Percentiles rank a stretch among this genome's conserved stretches.
Conservation (phyloP, 2,888 invertebrate genomes). For the Mimumesa dahlbomi region DNA sequence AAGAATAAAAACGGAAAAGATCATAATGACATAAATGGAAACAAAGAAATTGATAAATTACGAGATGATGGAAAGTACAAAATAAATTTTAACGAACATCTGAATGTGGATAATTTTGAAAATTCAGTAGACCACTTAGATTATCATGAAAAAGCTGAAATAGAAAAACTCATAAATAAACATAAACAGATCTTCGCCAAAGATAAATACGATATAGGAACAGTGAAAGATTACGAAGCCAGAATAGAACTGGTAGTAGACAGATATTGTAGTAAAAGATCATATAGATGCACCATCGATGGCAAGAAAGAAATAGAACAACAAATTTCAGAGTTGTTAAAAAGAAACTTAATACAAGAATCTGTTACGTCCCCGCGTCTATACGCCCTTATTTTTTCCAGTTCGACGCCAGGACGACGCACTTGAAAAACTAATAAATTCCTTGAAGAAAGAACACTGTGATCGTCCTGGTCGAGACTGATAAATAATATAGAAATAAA, state of each 20-base stretch:
- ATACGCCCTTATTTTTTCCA: too few species aligned
- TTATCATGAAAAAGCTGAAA: not conserved
- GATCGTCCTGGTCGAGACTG: too few species aligned
- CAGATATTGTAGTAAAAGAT: too few species aligned
- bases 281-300: not conserved
- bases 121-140: not conserved
- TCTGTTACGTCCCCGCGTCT: too few species aligned
- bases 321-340: conserved; percentile 17
- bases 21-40: conserved; percentile 43
- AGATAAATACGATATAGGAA: conserved; percentile 54
- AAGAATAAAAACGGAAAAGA: conserved; percentile 2
- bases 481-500: too few species aligned
- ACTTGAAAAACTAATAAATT: too few species aligned
- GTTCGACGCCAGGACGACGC: too few species aligned
- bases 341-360: conserved; percentile 41
- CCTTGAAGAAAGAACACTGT: too few species aligned
- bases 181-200: conserved; percentile 47
- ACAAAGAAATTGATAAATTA: too few species aligned
- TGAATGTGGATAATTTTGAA: conserved; percentile 2
- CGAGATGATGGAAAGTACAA: conserved; percentile 23
- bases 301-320: conserved; percentile 40
- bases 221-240: conserved; percentile 21
- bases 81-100: conserved; percentile 50
- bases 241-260: conserved; percentile 15
- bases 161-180: not conserved